These are phyloP conservation scores for Colletes gigas DNA, from an alignment of 1,140 invertebrate genomes.

Conservation along the genomic window DNA sequence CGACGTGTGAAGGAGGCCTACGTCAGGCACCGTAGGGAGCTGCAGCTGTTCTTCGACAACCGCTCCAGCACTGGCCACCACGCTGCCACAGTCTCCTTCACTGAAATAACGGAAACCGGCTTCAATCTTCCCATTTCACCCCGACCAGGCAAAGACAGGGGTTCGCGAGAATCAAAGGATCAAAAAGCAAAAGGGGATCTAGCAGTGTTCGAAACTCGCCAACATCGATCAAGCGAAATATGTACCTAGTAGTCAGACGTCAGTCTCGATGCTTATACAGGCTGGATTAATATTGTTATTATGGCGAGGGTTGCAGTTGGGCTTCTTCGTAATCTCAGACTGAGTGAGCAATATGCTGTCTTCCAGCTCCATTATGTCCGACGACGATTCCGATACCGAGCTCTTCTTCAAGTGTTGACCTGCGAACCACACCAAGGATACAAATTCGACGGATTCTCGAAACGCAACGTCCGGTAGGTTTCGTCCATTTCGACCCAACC, in stretches of 20 bases:
- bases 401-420: slow-evolving; percentile 95
- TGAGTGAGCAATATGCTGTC: slow-evolving; percentile 91
- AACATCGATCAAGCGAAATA: not conserved
- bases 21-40: slow-evolving; percentile 75
- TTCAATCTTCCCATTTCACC: not conserved
- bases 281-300: slow-evolving; percentile 92
- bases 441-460: not conserved
- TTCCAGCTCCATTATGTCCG: slow-evolving; percentile 97
- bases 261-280: slow-evolving; percentile 95
- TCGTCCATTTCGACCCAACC: too few species aligned
- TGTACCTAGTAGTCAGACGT: slow-evolving; percentile 97
- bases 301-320: slow-evolving; percentile 92
- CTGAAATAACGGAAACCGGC: slow-evolving; percentile 61
- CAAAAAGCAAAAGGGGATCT: too few species aligned
- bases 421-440: slow-evolving; percentile 71
- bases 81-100: slow-evolving; percentile 79
- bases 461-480: not conserved
- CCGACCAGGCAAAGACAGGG: too few species aligned
- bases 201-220: too few species aligned
- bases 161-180: not conserved
- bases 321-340: slow-evolving; percentile 87
- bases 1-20: slow-evolving; percentile 69
- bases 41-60: slow-evolving; percentile 70
- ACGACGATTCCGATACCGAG: slow-evolving; percentile 95
- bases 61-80: slow-evolving; percentile 75